These are phyloP conservation scores for Psophia crepitans DNA, from an alignment of 2,113 vertebrate species.

Conservation along the genomic window DNA sequence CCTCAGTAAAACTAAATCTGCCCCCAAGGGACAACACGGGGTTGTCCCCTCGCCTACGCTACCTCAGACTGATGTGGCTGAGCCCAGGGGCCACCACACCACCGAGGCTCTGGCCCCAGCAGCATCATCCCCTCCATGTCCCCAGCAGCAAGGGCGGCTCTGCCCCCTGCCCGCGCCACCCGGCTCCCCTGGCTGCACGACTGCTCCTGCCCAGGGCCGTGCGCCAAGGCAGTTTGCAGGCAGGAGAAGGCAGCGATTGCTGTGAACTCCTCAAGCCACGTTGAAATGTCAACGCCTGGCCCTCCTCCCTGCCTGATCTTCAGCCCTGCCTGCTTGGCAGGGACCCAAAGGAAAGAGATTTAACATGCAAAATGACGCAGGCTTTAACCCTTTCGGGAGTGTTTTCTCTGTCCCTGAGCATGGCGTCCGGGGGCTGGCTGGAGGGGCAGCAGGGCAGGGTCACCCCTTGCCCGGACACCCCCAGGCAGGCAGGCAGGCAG, in stretches of 20 bases:
- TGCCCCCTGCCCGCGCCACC: too few relatives aligned
- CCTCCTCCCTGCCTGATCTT: background rate
- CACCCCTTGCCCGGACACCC: accelerated
- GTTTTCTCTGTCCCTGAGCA: background rate
- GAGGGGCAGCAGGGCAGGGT: background rate
- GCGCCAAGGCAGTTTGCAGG: background rate
- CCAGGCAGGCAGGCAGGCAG: background rate
- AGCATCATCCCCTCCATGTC: accelerated
- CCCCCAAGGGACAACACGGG: accelerated
- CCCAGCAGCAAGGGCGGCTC: too few relatives aligned
- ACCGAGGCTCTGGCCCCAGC: background rate
- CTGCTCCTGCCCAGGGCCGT: too few relatives aligned
- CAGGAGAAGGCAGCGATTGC: background rate
- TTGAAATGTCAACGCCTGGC: accelerated
- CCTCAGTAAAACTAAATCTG: background rate
- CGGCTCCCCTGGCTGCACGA: accelerated
- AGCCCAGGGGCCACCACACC: background rate
- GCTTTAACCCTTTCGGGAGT: background rate
- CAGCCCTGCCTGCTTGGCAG: background rate
- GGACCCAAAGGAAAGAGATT: background rate
- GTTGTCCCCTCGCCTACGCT: accelerated
- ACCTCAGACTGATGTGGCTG: accelerated
- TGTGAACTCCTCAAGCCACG: background rate
- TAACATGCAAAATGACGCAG: background rate
- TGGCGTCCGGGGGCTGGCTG: accelerated